Evolutionary conservation across 2,113 vertebrate species (phyloP), one percentile per base, ranked within the genome.

Genomic region (Sakesphorus luctuosus): DNA sequence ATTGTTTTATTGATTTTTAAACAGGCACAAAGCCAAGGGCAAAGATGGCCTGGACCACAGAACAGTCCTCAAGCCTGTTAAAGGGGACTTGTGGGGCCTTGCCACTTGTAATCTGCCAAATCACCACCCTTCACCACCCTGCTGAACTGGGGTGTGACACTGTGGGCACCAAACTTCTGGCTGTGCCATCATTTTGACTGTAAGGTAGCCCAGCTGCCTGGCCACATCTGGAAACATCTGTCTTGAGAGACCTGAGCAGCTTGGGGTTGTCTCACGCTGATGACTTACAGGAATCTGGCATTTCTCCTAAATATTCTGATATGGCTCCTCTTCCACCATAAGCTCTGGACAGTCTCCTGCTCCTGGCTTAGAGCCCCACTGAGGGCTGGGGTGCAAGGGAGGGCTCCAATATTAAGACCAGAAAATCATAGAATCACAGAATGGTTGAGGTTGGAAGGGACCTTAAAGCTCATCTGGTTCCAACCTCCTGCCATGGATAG

Each of bases 191-290:
- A 5, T 52, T 35, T 49, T 49, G 82, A 18, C 38, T 25, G 3
- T 8, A 25, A 62, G 65, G 66, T 15, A 77, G 26, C 40, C 21
- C 26, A 18, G 69, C 52, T 79, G 74, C 31, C 68, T 50, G 79
- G 24, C 36, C 55, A 71, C 80, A 87, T 61, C 84, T 95, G 93
- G 80, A 62, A 91, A 93, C 77, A 63, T 80, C 94, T 93, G 68
- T 26, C 61, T 33, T 7, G 65, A 69, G 63, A 62, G 18, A 28
- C 46, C 63, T 56, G 83, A 88, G 93, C 87, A 61, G 53, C 29
- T 3, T 3, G 59, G 76, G 72, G 40, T 17, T 73, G 67, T 47
- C 50, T 80, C 55, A 13, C 0, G 3, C 36, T 69, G 80, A 86
- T 0, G 3, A 3, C 36, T 86, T 84, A 72, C 89, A 86, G 63